Evolutionary conservation across 1,140 invertebrate genomes (phyloP).

Genomic region (silkworm (Bombyx mori)): ASM3026992v2 NC_085123.1:8910501-8911000

Average conservation of each 20-base stretch:
- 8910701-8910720: conserved; percentile 79
- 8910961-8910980: too few relatives aligned
- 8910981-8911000: too few relatives aligned
- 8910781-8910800: conserved; percentile 74
- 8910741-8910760: conserved; percentile 83
- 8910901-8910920: too few relatives aligned
- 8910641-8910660: conserved; percentile 95
- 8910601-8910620: conserved; percentile 35
- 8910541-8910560: too few relatives aligned
- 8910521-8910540: too few relatives aligned
- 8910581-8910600: too few relatives aligned
- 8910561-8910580: too few relatives aligned
- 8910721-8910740: conserved; percentile 91
- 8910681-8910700: conserved; percentile 82
- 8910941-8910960: too few relatives aligned
- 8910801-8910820: conserved; percentile 48
- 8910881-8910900: conserved; percentile 5
- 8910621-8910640: conserved; percentile 79
- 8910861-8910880: too few relatives aligned
- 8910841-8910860: too few relatives aligned
- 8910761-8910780: conserved; percentile 88
- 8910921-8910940: too few relatives aligned
- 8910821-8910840: conserved; percentile 77
- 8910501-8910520: too few relatives aligned
- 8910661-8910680: conserved; percentile 87